phyloP scores from a whole-genome alignment of 1,140 invertebrate genomes.

The Akabosia matsudoensis region DNA sequence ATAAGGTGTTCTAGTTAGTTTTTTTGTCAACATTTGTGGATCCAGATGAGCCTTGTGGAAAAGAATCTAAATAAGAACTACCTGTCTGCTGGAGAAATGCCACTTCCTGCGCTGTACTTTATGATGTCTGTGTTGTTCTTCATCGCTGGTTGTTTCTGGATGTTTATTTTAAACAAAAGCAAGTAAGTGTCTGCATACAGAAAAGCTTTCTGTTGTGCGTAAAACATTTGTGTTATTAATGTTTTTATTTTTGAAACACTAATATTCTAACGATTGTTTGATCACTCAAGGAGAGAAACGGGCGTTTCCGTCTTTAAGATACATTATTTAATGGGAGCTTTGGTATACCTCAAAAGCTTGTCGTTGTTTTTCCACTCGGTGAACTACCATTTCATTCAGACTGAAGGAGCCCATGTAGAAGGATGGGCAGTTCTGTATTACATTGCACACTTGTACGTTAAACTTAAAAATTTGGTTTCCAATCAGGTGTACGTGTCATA shows the following conservation, averaged over 20 bases:
- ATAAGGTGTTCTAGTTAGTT: constrained; percentile 20
- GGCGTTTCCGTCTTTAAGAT: constrained; percentile 78
- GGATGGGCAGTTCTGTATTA: constrained; percentile 97
- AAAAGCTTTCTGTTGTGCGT: background rate
- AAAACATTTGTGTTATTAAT: constrained; percentile 33
- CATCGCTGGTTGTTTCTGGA: constrained; percentile 84
- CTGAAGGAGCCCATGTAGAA: constrained; percentile 88
- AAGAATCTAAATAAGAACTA: constrained; percentile 78
- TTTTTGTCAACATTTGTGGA: constrained; percentile 22
- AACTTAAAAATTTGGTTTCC: background rate
- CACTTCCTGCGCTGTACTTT: constrained; percentile 77
- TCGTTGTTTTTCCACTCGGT: constrained; percentile 93
- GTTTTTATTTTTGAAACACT: constrained; percentile 1
- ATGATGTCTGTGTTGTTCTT: constrained; percentile 88
- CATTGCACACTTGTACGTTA: constrained; percentile 85
- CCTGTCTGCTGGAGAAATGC: constrained; percentile 96
- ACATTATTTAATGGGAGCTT: constrained; percentile 92
- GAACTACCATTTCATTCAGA: constrained; percentile 94
- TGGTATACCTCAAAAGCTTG: constrained; percentile 88
- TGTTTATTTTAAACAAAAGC: constrained; percentile 80
- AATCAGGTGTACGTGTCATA: background rate
- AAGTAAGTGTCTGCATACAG: constrained; percentile 57
- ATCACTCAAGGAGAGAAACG: constrained; percentile 42
- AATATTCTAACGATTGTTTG: no score
- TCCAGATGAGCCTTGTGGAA: constrained; percentile 76